Percentiles rank a stretch among this genome's conserved stretches.
These are phyloP conservation scores for Enoplosus armatus DNA, from an alignment of 2,797 vertebrate species.

Conservation along the genomic window DNA sequence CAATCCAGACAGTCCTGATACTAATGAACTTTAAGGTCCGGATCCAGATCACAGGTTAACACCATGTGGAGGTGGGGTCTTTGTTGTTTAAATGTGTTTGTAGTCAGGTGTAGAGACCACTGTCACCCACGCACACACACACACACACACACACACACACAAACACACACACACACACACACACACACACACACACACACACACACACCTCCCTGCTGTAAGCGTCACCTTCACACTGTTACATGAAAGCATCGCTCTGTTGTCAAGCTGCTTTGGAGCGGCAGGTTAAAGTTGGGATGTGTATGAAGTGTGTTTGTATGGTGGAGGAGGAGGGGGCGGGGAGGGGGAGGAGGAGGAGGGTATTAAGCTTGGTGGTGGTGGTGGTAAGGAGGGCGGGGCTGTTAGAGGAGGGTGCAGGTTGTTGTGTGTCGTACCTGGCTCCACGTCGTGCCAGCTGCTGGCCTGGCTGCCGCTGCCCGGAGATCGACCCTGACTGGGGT, in stretches of 20 bases:
- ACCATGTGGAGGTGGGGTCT: too few relatives aligned
- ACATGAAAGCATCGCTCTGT: conserved; percentile 28
- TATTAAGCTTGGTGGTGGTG: conserved; percentile 10
- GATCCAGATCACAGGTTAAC: not conserved
- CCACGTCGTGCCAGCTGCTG: conserved; percentile 98
- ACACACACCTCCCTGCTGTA: conserved; percentile 3
- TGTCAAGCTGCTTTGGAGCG: conserved; percentile 7
- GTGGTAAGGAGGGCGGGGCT: not conserved
- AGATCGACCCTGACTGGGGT: conserved; percentile 94
- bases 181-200: conserved; percentile 38
- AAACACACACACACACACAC: conserved; percentile 28
- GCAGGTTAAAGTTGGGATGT: conserved; percentile 57
- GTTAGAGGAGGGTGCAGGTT: not conserved
- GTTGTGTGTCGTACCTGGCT: conserved; percentile 89
- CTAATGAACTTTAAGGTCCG: too few relatives aligned
- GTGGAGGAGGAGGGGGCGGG: not conserved
- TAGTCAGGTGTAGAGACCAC: too few relatives aligned
- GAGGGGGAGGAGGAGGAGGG: not conserved
- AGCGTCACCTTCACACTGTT: conserved; percentile 26
- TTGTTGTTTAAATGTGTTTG: too few relatives aligned
- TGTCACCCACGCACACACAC: not conserved
- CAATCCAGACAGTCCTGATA: too few relatives aligned
- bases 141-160: not conserved
- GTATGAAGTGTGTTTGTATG: conserved; percentile 49
- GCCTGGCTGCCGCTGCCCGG: conserved; percentile 96